Evolutionary conservation across 2,113 vertebrate species (phyloP), one percentile per base, ranked within the genome.

Genomic region (Bostrychus sinensis): DNA sequence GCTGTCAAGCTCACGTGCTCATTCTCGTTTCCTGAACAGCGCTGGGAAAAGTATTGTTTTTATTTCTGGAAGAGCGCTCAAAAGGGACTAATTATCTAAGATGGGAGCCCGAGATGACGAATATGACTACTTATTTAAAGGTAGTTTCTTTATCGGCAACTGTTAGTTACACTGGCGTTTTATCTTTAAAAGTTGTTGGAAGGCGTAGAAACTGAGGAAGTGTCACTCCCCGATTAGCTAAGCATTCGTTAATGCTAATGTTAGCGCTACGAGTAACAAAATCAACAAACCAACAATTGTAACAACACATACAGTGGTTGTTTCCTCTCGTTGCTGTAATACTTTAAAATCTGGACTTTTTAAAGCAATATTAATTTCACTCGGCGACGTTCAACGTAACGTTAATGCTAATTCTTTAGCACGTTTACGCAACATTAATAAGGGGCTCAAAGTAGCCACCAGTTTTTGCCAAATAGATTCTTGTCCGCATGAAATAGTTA

Each of bases 41-140:
- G 62, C 50, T 62, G 70, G 62, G 14, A 50, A 41, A 23, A 23
- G 72, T 4, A 50, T 8, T 37, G 51, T 64, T 72, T 42, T 69
- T 75, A 66, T 57, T 61, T 38, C 41, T 66, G 14, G 25, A 8
- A 69, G 81, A 76, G 36, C 78, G 56, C 14, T 61, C 20, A 11
- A 8, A 82, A 55, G 73, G 80, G 62, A 11, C 5, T 41, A n/a
- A n/a, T n/a, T n/a, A 13, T 43, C 16, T 4, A 26, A 60, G 56
- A 93, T 93, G 92, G 92, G 92, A 55, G 91, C 85, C 57, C 77
- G 91, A 48, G 92, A 93, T 51, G 92, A 93, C 17, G 92, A 93
- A 72, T 93, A 93, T 53, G 91, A 93, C 78, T 93, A 92, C 78
- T 75, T 93, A 71, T 92, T 93, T 61, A 93, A 93, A 92, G 91